A percentile compares a stretch with the other conserved stretches of the same genome.
Conservation (phyloP, 2,888 invertebrate species). For the Smittia sp. region DNA sequence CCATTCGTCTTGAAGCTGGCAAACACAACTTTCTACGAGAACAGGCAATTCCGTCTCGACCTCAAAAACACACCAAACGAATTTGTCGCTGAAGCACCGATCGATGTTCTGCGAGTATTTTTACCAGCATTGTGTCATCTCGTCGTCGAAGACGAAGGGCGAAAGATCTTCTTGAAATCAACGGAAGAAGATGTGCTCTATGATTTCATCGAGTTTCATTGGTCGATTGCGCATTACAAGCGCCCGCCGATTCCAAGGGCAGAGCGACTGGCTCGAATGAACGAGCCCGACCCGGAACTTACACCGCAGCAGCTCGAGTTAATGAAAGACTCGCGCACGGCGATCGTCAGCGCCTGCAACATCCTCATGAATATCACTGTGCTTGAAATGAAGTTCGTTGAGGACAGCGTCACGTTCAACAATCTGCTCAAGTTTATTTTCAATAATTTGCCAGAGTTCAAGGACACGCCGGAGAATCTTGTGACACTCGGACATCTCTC, state of each 20-base stretch:
- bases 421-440: constrained; percentile 81
- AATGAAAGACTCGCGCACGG: constrained; percentile 79
- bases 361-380: constrained; percentile 91
- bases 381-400: constrained; percentile 78
- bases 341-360: constrained; percentile 86
- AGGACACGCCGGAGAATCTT: constrained; percentile 78
- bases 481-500: constrained; percentile 82
- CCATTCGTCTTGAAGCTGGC: constrained; percentile 78
- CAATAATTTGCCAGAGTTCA: constrained; percentile 78
- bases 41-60: constrained; percentile 66
- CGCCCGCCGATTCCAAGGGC: constrained; percentile 77
- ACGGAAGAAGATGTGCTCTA: constrained; percentile 78
- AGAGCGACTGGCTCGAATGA: constrained; percentile 71
- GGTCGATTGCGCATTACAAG: constrained; percentile 83
- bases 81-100: constrained; percentile 56
- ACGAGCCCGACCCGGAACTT: constrained; percentile 72
- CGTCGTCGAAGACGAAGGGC: constrained; percentile 83
- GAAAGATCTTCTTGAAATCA: constrained; percentile 72
- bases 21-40: constrained; percentile 78
- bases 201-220: constrained; percentile 78
- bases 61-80: constrained; percentile 56
- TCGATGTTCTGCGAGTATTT: constrained; percentile 76
- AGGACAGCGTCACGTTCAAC: constrained; percentile 72
- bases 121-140: constrained; percentile 88
- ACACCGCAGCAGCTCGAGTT: constrained; percentile 72